These are phyloP conservation scores for Torymus aiolomorphi DNA, from an alignment of 2,888 invertebrate species.

Conservation along the genomic window DNA sequence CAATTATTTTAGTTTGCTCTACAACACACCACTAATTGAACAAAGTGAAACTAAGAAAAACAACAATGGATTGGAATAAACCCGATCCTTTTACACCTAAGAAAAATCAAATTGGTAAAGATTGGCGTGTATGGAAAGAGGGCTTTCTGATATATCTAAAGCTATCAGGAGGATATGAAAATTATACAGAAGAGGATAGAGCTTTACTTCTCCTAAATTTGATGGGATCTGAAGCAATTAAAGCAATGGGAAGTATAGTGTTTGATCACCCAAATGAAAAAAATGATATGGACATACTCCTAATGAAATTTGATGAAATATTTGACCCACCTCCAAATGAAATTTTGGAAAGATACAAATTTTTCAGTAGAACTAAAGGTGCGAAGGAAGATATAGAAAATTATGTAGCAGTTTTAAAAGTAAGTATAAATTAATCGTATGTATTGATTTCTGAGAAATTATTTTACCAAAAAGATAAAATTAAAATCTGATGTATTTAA, in stretches of 20 bases:
- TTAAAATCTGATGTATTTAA: too few relatives aligned
- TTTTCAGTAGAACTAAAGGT: constrained; percentile 55
- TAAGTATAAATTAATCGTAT: constrained; percentile 22
- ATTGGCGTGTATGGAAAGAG: constrained; percentile 62
- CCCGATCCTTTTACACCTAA: constrained; percentile 33
- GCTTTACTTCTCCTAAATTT: constrained; percentile 57
- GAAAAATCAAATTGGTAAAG: constrained; percentile 49
- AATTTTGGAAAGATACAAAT: constrained; percentile 56
- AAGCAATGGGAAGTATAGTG: constrained; percentile 51
- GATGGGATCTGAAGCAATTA: constrained; percentile 60
- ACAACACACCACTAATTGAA: too few relatives aligned
- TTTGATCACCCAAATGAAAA: constrained; percentile 41
- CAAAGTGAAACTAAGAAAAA: too few relatives aligned
- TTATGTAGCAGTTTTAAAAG: constrained; percentile 58
- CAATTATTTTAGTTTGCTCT: too few relatives aligned
- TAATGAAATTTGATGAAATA: constrained; percentile 58
- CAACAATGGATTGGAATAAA: constrained; percentile 22
- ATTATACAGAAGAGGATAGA: constrained; percentile 52
- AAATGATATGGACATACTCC: constrained; percentile 58
- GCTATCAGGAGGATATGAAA: constrained; percentile 46
- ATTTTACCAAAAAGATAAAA: too few relatives aligned
- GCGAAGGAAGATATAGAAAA: constrained; percentile 50
- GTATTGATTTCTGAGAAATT: too few relatives aligned
- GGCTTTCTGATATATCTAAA: constrained; percentile 60
- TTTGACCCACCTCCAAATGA: constrained; percentile 59